These are phyloP conservation scores for Embiotoca jacksoni DNA, from an alignment of 2,113 vertebrate species.

Conservation along the genomic window DNA sequence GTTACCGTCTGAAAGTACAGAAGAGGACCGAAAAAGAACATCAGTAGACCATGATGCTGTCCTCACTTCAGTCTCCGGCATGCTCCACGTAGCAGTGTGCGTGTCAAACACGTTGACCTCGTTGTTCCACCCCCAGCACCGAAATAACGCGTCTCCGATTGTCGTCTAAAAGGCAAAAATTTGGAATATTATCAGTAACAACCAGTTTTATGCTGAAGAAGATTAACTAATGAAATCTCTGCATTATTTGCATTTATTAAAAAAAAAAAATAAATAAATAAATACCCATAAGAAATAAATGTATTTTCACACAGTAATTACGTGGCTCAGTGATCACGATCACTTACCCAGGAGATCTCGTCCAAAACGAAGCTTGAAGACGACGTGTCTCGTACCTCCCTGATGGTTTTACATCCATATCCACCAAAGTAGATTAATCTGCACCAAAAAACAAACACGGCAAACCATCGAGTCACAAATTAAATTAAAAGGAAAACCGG, in stretches of 20 bases:
- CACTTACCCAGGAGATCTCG: slow-evolving; percentile 79
- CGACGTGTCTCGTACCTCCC: slow-evolving; percentile 60
- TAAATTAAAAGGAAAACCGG: too few relatives aligned
- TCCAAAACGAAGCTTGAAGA: slow-evolving; percentile 74
- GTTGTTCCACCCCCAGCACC: slow-evolving; percentile 84
- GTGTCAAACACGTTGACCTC: slow-evolving; percentile 80
- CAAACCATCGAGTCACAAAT: too few relatives aligned
- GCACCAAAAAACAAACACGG: background rate
- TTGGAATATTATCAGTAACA: background rate
- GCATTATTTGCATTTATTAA: too few relatives aligned
- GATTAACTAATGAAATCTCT: too few relatives aligned
- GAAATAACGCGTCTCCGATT: slow-evolving; percentile 67
- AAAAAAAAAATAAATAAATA: too few relatives aligned
- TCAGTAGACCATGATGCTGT: background rate
- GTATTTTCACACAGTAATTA: too few relatives aligned
- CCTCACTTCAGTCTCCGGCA: slow-evolving; percentile 73
- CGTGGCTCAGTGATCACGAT: too few relatives aligned
- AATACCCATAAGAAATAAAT: too few relatives aligned
- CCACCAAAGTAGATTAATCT: slow-evolving; percentile 85
- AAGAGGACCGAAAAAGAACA: too few relatives aligned
- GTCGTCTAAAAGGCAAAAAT: slow-evolving; percentile 46
- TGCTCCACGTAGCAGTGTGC: slow-evolving; percentile 67
- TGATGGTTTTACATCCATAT: slow-evolving; percentile 80
- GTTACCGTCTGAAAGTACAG: too few relatives aligned
- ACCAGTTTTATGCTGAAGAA: background rate